A percentile compares a stretch with the other conserved stretches of the same genome.
phyloP scores from a whole-genome alignment of 2,888 invertebrate species.

The Polia nebulosa region DNA sequence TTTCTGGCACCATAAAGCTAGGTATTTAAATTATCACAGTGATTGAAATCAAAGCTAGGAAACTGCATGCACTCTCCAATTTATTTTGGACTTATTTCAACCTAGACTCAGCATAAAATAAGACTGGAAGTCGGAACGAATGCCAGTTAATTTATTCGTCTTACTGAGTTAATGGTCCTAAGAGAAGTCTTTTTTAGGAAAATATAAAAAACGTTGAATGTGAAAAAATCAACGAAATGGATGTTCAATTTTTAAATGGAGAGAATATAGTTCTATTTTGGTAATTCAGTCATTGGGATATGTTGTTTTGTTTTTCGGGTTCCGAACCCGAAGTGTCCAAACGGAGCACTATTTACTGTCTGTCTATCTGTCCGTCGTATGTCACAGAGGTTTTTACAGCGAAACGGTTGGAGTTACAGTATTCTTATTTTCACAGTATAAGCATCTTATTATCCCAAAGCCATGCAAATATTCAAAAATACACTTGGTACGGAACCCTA shows the following conservation, averaged over 20 bases:
- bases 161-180: slow-evolving; percentile 53
- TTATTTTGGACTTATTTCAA: slow-evolving; percentile 29
- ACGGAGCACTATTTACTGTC: too few relatives aligned
- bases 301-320: too few relatives aligned
- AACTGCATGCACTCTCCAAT: slow-evolving; percentile 26
- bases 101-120: slow-evolving; percentile 38
- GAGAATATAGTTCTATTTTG: background rate
- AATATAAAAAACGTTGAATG: slow-evolving; percentile 37
- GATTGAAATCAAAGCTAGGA: slow-evolving; percentile 25
- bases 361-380: too few relatives aligned
- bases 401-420: too few relatives aligned
- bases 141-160: slow-evolving; percentile 62
- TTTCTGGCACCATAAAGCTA: background rate
- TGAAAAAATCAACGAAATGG: slow-evolving; percentile 19
- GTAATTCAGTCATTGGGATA: background rate
- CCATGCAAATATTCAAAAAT: too few relatives aligned
- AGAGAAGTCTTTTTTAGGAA: slow-evolving; percentile 29
- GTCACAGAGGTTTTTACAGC: too few relatives aligned
- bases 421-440: too few relatives aligned
- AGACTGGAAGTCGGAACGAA: slow-evolving; percentile 35
- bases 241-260: background rate
- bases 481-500: too few relatives aligned
- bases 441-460: too few relatives aligned
- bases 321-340: too few relatives aligned
- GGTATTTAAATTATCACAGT: slow-evolving; percentile 2